Evolutionary conservation across 2,797 vertebrate genomes (phyloP).

Genomic region (Falco cherrug): DNA sequence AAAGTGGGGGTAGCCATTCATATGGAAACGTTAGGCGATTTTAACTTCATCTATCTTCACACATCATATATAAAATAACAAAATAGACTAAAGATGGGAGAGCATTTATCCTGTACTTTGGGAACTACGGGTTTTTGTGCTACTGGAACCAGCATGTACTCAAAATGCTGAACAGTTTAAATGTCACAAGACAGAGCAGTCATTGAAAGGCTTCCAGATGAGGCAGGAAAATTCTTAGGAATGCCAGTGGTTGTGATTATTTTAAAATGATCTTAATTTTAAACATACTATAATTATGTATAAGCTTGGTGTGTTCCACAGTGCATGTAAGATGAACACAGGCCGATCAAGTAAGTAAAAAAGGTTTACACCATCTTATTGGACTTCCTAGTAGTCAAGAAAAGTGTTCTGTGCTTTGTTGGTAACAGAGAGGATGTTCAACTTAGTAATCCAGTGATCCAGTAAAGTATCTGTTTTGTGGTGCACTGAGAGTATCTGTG

Average conservation of each 20-base stretch:
- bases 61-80: neutral
- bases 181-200: neutral
- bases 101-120: rapidly evolving
- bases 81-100: neutral
- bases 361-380: neutral
- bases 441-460: neutral
- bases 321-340: neutral
- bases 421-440: neutral
- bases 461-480: neutral
- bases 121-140: neutral
- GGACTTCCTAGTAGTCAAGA: neutral
- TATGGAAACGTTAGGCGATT: neutral
- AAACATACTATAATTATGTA: neutral
- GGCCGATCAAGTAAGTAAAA: neutral
- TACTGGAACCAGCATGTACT: neutral
- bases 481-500: neutral
- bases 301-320: neutral
- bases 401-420: neutral
- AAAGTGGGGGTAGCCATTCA: neutral
- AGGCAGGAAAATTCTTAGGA: neutral
- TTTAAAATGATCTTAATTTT: neutral
- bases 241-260: neutral
- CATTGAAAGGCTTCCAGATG: neutral
- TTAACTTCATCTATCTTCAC: neutral
- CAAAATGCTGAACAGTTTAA: neutral